Evolutionary conservation across 2,113 vertebrate species (phyloP).

Genomic region (Pandion haliaetus): DNA sequence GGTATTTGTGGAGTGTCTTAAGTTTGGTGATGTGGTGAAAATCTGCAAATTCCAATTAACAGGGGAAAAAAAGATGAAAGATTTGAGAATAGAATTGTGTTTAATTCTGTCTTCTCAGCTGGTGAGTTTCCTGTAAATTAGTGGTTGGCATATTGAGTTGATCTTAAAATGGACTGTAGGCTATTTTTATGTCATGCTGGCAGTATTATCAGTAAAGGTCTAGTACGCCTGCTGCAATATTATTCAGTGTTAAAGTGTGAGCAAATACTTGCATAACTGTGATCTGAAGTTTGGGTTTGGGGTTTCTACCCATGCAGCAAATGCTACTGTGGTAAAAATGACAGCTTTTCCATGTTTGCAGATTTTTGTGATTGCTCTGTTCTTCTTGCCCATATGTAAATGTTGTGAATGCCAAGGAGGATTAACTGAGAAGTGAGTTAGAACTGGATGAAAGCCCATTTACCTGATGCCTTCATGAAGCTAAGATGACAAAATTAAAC

Average conservation of each 20-base stretch:
- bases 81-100: background rate
- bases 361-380: constrained; percentile 51
- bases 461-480: background rate
- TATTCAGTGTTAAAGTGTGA: constrained; percentile 64
- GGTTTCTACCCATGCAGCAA: constrained; percentile 36
- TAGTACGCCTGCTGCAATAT: constrained; percentile 46
- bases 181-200: constrained; percentile 41
- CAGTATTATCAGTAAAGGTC: constrained; percentile 41
- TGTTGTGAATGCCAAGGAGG: background rate
- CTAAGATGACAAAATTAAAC: background rate
- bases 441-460: background rate
- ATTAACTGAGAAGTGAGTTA: background rate
- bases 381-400: constrained; percentile 61
- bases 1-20: constrained; percentile 18
- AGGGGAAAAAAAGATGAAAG: background rate
- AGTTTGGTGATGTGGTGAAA: background rate
- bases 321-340: constrained; percentile 43
- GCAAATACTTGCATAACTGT: constrained; percentile 60
- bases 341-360: constrained; percentile 60
- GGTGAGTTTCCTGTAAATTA: background rate
- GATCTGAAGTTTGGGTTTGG: constrained; percentile 44
- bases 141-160: constrained; percentile 13
- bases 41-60: constrained; percentile 39
- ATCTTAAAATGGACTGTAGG: constrained; percentile 25
- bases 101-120: background rate